Conservation (phyloP, 2,888 invertebrate genomes). For the Athalia cordata region DNA sequence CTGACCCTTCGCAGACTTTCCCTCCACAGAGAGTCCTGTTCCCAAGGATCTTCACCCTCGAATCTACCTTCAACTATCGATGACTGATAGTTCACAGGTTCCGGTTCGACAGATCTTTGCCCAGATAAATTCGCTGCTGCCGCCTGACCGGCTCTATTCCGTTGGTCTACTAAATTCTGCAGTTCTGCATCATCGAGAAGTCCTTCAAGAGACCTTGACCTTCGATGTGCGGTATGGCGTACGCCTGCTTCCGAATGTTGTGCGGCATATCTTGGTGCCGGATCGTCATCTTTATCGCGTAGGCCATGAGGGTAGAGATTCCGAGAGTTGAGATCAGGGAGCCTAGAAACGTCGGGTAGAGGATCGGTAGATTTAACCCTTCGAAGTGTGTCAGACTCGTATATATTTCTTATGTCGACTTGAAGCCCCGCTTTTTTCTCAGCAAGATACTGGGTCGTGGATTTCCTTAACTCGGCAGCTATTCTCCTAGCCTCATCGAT, state of each 20-base stretch:
- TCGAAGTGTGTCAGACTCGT: constrained; percentile 81
- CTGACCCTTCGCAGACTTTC: constrained; percentile 87
- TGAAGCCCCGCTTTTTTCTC: constrained; percentile 67
- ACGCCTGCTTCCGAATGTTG: constrained; percentile 38
- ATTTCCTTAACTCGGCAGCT: constrained; percentile 69
- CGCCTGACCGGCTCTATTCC: constrained; percentile 57
- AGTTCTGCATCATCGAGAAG: constrained; percentile 75
- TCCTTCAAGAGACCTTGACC: constrained; percentile 78
- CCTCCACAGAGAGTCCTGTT: constrained; percentile 88
- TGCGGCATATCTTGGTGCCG: constrained; percentile 49
- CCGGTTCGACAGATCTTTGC: constrained; percentile 10
- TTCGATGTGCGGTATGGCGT: constrained; percentile 69
- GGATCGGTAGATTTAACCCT: constrained; percentile 71
- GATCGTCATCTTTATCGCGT: constrained; percentile 66
- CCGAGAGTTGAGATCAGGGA: constrained; percentile 61
- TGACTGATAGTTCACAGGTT: constrained; percentile 30
- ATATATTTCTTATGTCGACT: constrained; percentile 83
- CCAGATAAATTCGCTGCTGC: constrained; percentile 9
- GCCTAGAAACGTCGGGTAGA: constrained; percentile 62
- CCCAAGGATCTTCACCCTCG: constrained; percentile 82
- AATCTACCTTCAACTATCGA: constrained; percentile 50
- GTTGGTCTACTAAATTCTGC: constrained; percentile 64
- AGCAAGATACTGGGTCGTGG: constrained; percentile 65
- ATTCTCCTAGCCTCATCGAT: constrained; percentile 68
- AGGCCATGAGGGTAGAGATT: constrained; percentile 72